Percentiles rank a stretch among this genome's conserved stretches.
Evolutionary conservation across 2,888 invertebrate genomes (phyloP).

Genomic region (Ophion obscuratus): DNA sequence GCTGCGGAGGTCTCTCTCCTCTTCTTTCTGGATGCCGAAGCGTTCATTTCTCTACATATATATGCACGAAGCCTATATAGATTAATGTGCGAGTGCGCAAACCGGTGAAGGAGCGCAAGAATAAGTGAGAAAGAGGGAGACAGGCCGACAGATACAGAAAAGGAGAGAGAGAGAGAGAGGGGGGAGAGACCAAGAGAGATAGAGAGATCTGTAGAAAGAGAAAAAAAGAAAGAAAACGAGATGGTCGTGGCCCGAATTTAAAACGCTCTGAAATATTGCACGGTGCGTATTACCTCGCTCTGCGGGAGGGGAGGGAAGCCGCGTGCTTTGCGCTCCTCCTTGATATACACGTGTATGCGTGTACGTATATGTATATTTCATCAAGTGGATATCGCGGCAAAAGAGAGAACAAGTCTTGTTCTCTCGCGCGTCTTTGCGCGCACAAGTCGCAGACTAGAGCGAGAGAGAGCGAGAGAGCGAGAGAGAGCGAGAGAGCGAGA

Average conservation of each 20-base stretch:
- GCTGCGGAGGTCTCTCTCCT: slow-evolving; percentile 57
- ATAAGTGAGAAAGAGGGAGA: slow-evolving; percentile 56
- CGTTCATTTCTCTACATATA: slow-evolving; percentile 47
- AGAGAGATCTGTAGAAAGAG: not conserved
- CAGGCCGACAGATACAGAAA: not conserved
- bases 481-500: slow-evolving; percentile 67
- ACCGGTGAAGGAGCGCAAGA: slow-evolving; percentile 53
- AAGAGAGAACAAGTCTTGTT: slow-evolving; percentile 55
- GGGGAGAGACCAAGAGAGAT: not conserved
- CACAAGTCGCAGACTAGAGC: slow-evolving; percentile 62
- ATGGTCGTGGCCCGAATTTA: slow-evolving; percentile 73
- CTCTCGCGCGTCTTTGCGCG: slow-evolving; percentile 55
- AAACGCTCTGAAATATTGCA: slow-evolving; percentile 79
- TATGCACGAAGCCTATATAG: slow-evolving; percentile 36
- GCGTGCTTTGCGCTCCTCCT: slow-evolving; percentile 48
- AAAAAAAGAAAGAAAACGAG: slow-evolving; percentile 40
- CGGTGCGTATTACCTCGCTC: slow-evolving; percentile 75
- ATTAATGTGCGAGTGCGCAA: slow-evolving; percentile 41
- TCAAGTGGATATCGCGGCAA: slow-evolving; percentile 43
- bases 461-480: slow-evolving; percentile 55
- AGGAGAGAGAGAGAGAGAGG: not conserved
- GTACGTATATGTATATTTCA: slow-evolving; percentile 11
- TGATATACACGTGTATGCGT: slow-evolving; percentile 33
- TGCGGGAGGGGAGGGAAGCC: slow-evolving; percentile 70
- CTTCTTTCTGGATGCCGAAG: slow-evolving; percentile 49